phyloP scores from a whole-genome alignment of 2,888 invertebrate genomes.

The Melikaiella ostensackeni region DNA sequence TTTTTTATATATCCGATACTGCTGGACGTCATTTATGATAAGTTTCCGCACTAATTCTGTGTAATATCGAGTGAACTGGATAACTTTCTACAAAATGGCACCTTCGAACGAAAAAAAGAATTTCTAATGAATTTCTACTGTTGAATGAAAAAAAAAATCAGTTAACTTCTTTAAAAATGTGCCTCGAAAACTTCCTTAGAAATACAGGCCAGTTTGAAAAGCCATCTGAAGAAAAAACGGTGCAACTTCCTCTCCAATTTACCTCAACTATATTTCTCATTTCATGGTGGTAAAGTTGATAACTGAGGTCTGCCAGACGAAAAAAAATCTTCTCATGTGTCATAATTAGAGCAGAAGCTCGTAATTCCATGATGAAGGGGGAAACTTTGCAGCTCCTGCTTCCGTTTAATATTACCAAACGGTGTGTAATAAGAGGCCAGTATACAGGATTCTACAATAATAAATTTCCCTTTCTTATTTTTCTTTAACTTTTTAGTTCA shows the following conservation, averaged over 20 bases:
- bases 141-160: too few species aligned
- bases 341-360: not conserved
- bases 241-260: slow-evolving; percentile 2
- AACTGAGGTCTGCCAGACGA: not conserved
- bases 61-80: too few species aligned
- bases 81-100: too few species aligned
- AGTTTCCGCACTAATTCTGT: too few species aligned
- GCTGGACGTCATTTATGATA: too few species aligned
- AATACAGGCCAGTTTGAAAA: slow-evolving; percentile 1
- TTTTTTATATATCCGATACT: too few species aligned
- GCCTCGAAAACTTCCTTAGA: not conserved
- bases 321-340: slow-evolving; percentile 4
- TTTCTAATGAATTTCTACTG: too few species aligned
- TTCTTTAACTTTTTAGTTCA: not conserved
- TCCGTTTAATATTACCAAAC: not conserved
- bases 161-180: too few species aligned
- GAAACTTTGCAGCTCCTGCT: slow-evolving; percentile 1
- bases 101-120: too few species aligned
- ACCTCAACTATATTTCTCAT: not conserved
- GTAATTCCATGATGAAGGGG: not conserved
- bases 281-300: not conserved
- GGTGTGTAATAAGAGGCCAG: not conserved
- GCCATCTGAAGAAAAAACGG: not conserved
- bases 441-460: not conserved
- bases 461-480: not conserved